Base-by-base conservation (phyloP, 2,888 invertebrate genomes). In the Ypsolopha sequella region DNA sequence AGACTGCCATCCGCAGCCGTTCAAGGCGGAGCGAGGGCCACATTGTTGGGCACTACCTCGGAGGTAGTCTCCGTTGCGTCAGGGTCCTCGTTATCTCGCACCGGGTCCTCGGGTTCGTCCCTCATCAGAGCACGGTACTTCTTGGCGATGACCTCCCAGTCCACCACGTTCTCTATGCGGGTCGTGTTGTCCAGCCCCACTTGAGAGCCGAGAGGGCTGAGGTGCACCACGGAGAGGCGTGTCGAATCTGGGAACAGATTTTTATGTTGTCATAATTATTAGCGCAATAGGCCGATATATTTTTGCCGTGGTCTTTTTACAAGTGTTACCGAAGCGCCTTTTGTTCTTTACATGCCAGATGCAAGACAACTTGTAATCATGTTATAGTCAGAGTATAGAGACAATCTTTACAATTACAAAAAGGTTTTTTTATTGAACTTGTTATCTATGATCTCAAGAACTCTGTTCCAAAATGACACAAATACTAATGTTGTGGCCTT, bases 71-170 rank as follows among this genome's bases (percentile, higher is more conserved):
- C 87, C 10, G 80, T 76, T 1, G 79, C 68, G 35, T 86, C 87
- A 1, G 74, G 70, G 24, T 82, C 70, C 33, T 82, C 87, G 39
- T 65, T 76, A 13, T 85, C 86, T 41, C 77, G 81, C 1, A 65
- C 53, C 0, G 70, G 65, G 50, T 86, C 86, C 1, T 85, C 86
- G 0, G 85, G 71, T 50, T 84, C 84, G 52, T 81, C 87, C 48
- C 87, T 73, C 77, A 73, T 87, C 8, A 96, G 82, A 0, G 93
- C 92, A 14, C 95, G 88, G 73, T 96, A 97, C 70, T 95, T 96
- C 80, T 94, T 94, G 24, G 96, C 93, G 53, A 96, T 96, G 2
- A 92, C 88, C 65, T 95, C 95, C 96, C 96, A 97, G 73, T 97
- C 96, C 1, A 95, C 94, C 7, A 96, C 95, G 65, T 93, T 95